Percentiles rank a stretch among this genome's conserved stretches.
Evolutionary conservation across 2,113 vertebrate species (phyloP).

Genomic region (Cnemophilus loriae): DNA sequence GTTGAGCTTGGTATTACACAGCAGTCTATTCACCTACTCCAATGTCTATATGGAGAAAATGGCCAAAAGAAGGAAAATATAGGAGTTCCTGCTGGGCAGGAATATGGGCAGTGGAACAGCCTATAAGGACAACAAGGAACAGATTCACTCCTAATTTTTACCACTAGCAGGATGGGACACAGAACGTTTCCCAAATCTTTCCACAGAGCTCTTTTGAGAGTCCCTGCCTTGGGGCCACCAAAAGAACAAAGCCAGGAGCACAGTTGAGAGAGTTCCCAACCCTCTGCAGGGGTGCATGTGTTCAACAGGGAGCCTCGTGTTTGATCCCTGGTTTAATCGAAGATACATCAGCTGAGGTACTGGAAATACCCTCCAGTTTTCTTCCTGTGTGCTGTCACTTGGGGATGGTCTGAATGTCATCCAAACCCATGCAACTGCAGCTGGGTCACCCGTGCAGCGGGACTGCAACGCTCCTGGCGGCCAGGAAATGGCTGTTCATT

Average conservation of each 20-base stretch:
- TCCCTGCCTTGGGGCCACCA: background rate
- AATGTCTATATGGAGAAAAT: background rate
- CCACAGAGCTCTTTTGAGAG: background rate
- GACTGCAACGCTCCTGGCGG: background rate
- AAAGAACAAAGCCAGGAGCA: background rate
- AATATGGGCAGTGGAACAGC: background rate
- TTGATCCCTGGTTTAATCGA: background rate
- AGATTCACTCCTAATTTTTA: background rate
- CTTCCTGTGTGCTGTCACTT: background rate
- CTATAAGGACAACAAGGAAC: background rate
- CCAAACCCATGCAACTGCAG: background rate
- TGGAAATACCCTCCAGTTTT: background rate
- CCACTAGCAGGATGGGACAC: background rate
- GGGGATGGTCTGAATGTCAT: background rate
- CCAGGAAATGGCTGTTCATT: background rate
- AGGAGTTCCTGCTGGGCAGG: background rate
- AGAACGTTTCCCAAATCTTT: background rate
- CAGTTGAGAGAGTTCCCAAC: background rate
- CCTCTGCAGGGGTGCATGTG: rapidly evolving
- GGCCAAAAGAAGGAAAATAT: background rate
- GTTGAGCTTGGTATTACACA: background rate
- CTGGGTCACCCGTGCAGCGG: background rate
- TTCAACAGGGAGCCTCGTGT: background rate
- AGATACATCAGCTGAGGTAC: background rate
- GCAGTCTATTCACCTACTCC: background rate